Conservation (phyloP, 92 coral and sea anemone species). For the Metridium senile region DNA sequence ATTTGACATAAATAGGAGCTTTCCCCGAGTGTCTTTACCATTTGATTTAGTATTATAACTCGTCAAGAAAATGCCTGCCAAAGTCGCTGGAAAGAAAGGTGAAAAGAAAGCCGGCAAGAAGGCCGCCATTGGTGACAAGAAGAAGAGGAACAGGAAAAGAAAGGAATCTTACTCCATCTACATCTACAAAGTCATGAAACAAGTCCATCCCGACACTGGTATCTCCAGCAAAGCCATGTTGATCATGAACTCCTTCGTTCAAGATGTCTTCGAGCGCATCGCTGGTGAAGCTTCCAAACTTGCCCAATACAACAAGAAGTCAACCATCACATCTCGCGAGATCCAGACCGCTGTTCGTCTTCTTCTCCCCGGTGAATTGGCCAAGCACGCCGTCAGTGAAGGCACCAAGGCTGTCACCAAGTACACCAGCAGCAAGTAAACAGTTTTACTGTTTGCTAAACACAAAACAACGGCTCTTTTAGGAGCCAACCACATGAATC, state of each 20-base stretch:
- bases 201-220: conserved; percentile 90
- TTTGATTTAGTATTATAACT: too few relatives aligned
- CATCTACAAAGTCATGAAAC: conserved; percentile 81
- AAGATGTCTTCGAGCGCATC: conserved; percentile 75
- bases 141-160: conserved; percentile 45
- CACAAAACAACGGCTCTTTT: too few relatives aligned
- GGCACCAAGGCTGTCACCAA: conserved; percentile 87
- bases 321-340: conserved; percentile 79
- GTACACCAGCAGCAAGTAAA: conserved; percentile 87
- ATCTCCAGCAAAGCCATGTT: conserved; percentile 82
- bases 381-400: conserved; percentile 85
- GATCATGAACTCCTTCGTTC: conserved; percentile 76
- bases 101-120: conserved; percentile 48
- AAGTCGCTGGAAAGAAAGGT: conserved; percentile 39
- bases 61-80: conserved; percentile 34
- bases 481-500: too few relatives aligned
- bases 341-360: conserved; percentile 83
- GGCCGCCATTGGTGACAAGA: conserved; percentile 49
- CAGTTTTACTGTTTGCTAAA: conserved; percentile 15
- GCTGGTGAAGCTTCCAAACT: conserved; percentile 75
- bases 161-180: conserved; percentile 74
- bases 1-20: too few relatives aligned
- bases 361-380: conserved; percentile 78
- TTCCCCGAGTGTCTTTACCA: too few relatives aligned
- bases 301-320: conserved; percentile 71